Evolutionary conservation across 2,113 vertebrate genomes (phyloP).

Genomic region (Aphyosemion australe): DNA sequence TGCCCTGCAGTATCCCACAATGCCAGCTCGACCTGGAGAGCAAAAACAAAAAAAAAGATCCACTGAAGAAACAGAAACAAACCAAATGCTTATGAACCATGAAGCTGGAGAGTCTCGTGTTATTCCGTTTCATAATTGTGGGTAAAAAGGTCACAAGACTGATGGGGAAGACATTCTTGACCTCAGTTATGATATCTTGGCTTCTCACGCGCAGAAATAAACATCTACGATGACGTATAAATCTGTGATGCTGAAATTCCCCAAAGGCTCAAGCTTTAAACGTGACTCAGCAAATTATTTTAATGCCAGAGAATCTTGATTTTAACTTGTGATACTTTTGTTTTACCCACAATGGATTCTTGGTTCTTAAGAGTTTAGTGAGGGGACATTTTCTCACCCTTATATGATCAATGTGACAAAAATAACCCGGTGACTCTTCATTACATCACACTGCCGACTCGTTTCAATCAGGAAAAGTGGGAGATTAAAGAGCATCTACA

Average conservation of each 20-base stretch:
- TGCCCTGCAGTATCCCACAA: conserved; percentile 98
- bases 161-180: no score
- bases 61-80: neutral
- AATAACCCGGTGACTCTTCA: conserved; percentile 46
- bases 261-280: conserved; percentile 8
- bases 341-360: neutral
- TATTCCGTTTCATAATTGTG: no score
- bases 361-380: neutral
- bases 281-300: conserved; percentile 12
- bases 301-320: neutral
- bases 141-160: neutral
- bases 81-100: neutral
- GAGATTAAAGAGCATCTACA: conserved; percentile 66
- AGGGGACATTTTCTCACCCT: neutral
- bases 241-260: neutral
- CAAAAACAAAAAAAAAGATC: conserved; percentile 23
- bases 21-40: conserved; percentile 91
- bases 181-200: no score
- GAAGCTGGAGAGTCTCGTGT: no score
- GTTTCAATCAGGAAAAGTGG: conserved; percentile 70
- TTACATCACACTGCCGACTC: conserved; percentile 62
- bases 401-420: conserved; percentile 28
- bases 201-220: neutral
- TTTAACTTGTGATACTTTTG: neutral
- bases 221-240: conserved; percentile 2